Percentiles rank a stretch among this genome's conserved stretches.
These are phyloP conservation scores for Polypterus bichir DNA, from an alignment of 2,113 vertebrate species.

Conservation along the genomic window DNA sequence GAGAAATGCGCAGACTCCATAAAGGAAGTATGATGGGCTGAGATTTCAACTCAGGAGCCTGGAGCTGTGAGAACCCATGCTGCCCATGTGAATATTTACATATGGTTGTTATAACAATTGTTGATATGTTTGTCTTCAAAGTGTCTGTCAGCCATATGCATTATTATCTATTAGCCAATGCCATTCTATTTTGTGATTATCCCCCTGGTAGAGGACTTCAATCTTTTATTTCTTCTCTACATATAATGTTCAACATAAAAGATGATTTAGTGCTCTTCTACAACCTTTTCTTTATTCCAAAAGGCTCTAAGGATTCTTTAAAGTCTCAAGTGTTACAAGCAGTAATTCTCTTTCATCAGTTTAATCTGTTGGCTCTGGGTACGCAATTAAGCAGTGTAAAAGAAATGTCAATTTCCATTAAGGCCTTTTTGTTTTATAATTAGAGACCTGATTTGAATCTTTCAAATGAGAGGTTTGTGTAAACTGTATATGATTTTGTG, in stretches of 20 bases:
- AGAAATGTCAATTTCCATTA: constrained; percentile 17
- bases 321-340: constrained; percentile 5
- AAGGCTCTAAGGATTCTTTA: constrained; percentile 1
- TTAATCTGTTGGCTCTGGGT: constrained; percentile 11
- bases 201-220: too few relatives aligned
- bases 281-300: background rate
- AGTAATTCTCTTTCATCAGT: constrained; percentile 13
- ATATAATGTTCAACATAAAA: constrained; percentile 1
- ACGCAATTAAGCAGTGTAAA: constrained; percentile 7
- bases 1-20: too few relatives aligned
- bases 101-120: too few relatives aligned
- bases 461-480: constrained; percentile 10
- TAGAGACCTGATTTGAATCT: constrained; percentile 12
- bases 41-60: too few relatives aligned
- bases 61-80: too few relatives aligned
- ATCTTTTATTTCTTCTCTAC: background rate
- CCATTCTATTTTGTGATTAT: too few relatives aligned
- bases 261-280: background rate
- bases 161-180: too few relatives aligned
- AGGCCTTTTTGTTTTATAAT: constrained; percentile 15
- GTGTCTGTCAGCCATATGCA: too few relatives aligned
- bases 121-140: too few relatives aligned
- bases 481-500: constrained; percentile 1
- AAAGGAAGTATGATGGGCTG: too few relatives aligned
- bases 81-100: too few relatives aligned